Conservation (phyloP, 2,797 vertebrate species). For the Oophaga sylvatica region DNA sequence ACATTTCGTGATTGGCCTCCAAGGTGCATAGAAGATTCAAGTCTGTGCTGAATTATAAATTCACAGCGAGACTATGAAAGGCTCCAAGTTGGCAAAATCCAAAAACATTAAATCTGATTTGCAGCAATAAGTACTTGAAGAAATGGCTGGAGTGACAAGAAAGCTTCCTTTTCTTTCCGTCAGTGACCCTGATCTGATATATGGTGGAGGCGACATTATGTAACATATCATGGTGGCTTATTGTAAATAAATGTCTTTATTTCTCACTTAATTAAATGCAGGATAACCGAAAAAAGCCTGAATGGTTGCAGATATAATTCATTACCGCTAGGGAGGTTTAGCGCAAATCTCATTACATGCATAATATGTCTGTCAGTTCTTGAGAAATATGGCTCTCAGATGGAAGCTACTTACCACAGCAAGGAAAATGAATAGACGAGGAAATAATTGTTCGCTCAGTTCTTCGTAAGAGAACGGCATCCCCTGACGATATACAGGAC, state of each 20-base stretch:
- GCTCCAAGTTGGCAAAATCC: constrained; percentile 21
- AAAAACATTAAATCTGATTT: constrained; percentile 20
- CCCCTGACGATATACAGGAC: not conserved
- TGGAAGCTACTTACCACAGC: constrained; percentile 21
- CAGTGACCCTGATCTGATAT: constrained; percentile 24
- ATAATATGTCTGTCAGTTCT: constrained; percentile 26
- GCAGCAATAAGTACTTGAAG: constrained; percentile 4
- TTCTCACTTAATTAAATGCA: constrained; percentile 30
- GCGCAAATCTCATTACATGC: constrained; percentile 41
- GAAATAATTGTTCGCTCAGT: constrained; percentile 30
- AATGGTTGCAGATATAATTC: constrained; percentile 26
- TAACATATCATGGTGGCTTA: constrained; percentile 6
- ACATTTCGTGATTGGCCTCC: constrained; percentile 43
- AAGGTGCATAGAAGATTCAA: constrained; percentile 8
- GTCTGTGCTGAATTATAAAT: constrained; percentile 18
- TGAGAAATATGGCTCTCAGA: constrained; percentile 19
- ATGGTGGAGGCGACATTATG: not conserved
- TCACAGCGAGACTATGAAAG: constrained; percentile 20
- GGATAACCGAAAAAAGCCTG: not conserved
- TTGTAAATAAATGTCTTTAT: constrained; percentile 35
- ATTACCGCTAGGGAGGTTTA: constrained; percentile 32
- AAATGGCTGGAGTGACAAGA: not conserved
- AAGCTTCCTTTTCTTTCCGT: not conserved
- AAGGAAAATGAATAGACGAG: constrained; percentile 11
- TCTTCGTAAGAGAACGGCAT: not conserved